Conservation (phyloP, 2,113 vertebrate genomes). For the Seriola dumerili region DNA sequence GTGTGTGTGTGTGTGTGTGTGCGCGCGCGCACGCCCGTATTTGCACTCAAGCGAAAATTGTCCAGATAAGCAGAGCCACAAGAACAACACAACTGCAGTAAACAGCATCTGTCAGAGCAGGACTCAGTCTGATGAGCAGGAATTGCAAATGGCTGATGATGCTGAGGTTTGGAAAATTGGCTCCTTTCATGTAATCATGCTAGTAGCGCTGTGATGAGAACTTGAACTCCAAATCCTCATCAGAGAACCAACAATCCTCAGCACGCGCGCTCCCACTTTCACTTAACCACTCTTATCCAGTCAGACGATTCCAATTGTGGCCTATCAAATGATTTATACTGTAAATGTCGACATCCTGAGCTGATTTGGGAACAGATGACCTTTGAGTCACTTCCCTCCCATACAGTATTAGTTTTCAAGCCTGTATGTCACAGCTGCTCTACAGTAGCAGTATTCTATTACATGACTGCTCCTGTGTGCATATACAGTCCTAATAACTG, state of each 20-base stretch:
- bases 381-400: conserved; percentile 52
- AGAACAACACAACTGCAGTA: conserved; percentile 42
- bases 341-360: conserved; percentile 50
- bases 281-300: conserved; percentile 3
- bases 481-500: conserved; percentile 35
- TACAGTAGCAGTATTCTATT: conserved; percentile 31
- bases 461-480: conserved; percentile 4
- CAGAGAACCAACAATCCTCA: conserved; percentile 18
- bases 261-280: background rate
- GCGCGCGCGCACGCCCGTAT: background rate
- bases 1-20: background rate
- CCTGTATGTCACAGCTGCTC: conserved; percentile 32
- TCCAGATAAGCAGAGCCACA: conserved; percentile 40
- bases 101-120: conserved; percentile 59
- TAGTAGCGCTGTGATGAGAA: conserved; percentile 43
- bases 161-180: conserved; percentile 62
- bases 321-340: conserved; percentile 43
- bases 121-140: conserved; percentile 37
- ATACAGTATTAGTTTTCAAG: conserved; percentile 30
- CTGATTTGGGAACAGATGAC: conserved; percentile 50
- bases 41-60: conserved; percentile 32
- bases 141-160: conserved; percentile 57
- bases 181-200: conserved; percentile 59
- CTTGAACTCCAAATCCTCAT: conserved; percentile 43
- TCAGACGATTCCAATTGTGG: conserved; percentile 53